These are phyloP conservation scores for Radopholus similis DNA, from an alignment of 1,140 invertebrate species.

Conservation along the genomic window DNA sequence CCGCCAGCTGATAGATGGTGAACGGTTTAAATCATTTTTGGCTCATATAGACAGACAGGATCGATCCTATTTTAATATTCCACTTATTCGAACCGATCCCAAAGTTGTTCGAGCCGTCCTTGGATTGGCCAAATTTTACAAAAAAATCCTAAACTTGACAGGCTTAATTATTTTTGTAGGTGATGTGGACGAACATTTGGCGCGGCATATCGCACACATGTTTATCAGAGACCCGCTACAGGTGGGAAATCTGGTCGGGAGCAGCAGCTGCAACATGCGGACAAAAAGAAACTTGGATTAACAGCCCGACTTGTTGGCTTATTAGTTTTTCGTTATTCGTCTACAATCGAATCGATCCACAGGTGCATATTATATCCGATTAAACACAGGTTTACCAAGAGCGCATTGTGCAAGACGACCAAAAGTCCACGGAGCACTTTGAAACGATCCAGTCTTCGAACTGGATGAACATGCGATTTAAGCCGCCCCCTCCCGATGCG, in stretches of 20 bases:
- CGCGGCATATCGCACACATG: slow-evolving; percentile 82
- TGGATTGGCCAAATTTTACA: not conserved
- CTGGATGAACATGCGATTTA: slow-evolving; percentile 99
- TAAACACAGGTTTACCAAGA: slow-evolving; percentile 85
- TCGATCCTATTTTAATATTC: not conserved
- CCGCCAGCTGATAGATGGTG: slow-evolving; percentile 75
- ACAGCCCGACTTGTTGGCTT: not conserved
- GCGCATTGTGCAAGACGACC: slow-evolving; percentile 88
- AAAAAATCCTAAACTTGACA: not conserved
- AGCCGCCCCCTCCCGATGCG: slow-evolving; percentile 73
- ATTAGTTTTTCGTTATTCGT: not conserved
- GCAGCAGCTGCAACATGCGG: slow-evolving; percentile 12
- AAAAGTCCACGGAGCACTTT: slow-evolving; percentile 93
- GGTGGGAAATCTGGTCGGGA: slow-evolving; percentile 28
- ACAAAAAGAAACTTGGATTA: not conserved
- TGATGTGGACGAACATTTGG: slow-evolving; percentile 69
- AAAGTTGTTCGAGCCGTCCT: no score
- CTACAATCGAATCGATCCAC: not conserved
- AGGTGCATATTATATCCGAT: not conserved
- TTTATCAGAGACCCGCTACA: slow-evolving; percentile 94
- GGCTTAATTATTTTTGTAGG: slow-evolving; percentile 1
- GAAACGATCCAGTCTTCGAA: slow-evolving; percentile 99
- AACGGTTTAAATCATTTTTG: slow-evolving; percentile 40
- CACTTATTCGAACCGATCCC: no score
- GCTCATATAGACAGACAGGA: slow-evolving; percentile 20